Evolutionary conservation across 1,140 invertebrate genomes (phyloP).

Genomic region (Olivierus martensii): DNA sequence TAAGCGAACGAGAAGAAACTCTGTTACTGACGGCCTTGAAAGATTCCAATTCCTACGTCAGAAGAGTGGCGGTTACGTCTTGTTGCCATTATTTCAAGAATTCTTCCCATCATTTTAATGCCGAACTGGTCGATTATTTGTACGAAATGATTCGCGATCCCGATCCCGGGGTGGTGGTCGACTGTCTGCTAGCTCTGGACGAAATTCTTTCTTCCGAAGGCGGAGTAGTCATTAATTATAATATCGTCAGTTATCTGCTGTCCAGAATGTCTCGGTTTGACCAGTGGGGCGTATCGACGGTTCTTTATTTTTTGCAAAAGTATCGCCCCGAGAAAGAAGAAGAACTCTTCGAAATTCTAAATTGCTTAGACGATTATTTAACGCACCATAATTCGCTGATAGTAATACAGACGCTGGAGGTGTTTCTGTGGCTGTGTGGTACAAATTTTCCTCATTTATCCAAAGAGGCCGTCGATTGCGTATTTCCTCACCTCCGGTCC

Average conservation of each 20-base stretch:
- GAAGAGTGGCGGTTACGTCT: constrained; percentile 3
- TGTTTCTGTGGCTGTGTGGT: not conserved
- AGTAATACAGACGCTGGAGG: not conserved
- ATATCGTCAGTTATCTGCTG: constrained; percentile 2
- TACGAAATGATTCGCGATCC: constrained; percentile 12
- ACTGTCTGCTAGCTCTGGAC: constrained; percentile 1
- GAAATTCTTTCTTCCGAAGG: constrained; percentile 8
- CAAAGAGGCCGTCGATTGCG: not conserved
- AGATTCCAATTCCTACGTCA: constrained; percentile 4
- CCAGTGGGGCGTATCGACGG: constrained; percentile 4
- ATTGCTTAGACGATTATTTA: constrained; percentile 7
- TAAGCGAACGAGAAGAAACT: constrained; percentile 2
- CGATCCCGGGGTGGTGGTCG: constrained; percentile 3
- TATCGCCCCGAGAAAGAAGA: constrained; percentile 4
- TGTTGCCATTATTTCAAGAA: constrained; percentile 1
- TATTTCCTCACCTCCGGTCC: constrained; percentile 1
- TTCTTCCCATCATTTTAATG: not conserved
- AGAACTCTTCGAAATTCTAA: constrained; percentile 3
- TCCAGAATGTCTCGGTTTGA: constrained; percentile 6
- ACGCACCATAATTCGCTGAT: not conserved
- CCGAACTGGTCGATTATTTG: constrained; percentile 5
- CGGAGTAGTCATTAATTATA: constrained; percentile 9
- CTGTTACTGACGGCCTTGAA: constrained; percentile 4
- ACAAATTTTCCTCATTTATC: constrained; percentile 8
- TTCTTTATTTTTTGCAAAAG: constrained; percentile 5